phyloP scores from a whole-genome alignment of 2,888 invertebrate genomes.

The Pseudococcus viburni region DNA sequence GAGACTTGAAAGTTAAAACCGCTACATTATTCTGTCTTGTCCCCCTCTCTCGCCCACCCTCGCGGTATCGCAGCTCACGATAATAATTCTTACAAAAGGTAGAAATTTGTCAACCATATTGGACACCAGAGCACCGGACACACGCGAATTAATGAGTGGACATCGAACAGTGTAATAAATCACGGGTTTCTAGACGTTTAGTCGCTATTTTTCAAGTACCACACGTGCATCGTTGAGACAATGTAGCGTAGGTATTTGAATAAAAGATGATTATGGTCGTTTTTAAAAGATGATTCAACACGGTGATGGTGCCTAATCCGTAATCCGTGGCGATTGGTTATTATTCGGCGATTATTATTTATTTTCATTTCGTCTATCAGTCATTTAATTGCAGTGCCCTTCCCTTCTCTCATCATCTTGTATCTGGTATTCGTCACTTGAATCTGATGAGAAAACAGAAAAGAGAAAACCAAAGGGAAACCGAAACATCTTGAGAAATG shows the following conservation, averaged over 20 bases:
- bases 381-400: too few relatives aligned
- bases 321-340: neutral
- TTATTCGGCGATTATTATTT: neutral
- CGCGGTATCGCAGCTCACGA: neutral
- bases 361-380: neutral
- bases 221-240: neutral
- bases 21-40: neutral
- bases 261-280: neutral
- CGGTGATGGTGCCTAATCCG: neutral
- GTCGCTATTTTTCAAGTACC: neutral
- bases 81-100: neutral
- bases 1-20: slow-evolving; percentile 9
- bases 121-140: neutral
- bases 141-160: neutral
- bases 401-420: too few relatives aligned
- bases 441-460: too few relatives aligned
- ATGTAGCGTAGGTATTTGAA: neutral
- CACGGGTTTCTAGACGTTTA: neutral
- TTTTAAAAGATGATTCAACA: neutral
- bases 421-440: too few relatives aligned
- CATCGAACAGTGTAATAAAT: neutral
- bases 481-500: too few relatives aligned
- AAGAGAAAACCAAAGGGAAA: too few relatives aligned
- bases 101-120: slow-evolving; percentile 5
- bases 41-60: neutral